Evolutionary conservation across 2,113 vertebrate genomes (phyloP).

Genomic region (Steatornis caripensis): DNA sequence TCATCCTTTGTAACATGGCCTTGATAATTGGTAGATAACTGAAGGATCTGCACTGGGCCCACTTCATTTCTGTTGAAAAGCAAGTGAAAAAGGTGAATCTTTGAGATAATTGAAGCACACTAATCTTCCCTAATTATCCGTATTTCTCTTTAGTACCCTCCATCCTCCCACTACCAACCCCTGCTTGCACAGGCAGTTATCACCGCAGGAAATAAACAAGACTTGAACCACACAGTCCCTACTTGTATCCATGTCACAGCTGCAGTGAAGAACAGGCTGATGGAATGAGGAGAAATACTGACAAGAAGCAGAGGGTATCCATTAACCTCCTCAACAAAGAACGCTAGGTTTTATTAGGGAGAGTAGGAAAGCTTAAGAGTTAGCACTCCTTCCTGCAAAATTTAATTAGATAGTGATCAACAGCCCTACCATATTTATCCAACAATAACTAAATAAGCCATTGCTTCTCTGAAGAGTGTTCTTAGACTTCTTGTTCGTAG

Average conservation of each 20-base stretch:
- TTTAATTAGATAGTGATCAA: neutral
- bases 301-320: neutral
- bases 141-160: neutral
- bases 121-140: neutral
- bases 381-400: neutral
- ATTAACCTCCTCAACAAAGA: neutral
- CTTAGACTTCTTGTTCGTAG: neutral
- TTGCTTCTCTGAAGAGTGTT: neutral
- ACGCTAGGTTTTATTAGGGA: neutral
- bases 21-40: neutral
- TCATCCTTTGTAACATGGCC: neutral
- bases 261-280: neutral
- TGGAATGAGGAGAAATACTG: neutral
- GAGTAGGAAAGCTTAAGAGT: neutral
- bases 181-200: neutral
- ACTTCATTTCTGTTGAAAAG: constrained; percentile 23
- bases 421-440: neutral
- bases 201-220: neutral
- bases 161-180: neutral
- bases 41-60: neutral
- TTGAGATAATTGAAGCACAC: neutral
- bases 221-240: neutral
- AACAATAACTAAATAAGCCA: neutral
- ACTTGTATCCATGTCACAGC: neutral
- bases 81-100: neutral